phyloP scores from a whole-genome alignment of 2,797 vertebrate genomes.

The Liparis tanakae region DNA sequence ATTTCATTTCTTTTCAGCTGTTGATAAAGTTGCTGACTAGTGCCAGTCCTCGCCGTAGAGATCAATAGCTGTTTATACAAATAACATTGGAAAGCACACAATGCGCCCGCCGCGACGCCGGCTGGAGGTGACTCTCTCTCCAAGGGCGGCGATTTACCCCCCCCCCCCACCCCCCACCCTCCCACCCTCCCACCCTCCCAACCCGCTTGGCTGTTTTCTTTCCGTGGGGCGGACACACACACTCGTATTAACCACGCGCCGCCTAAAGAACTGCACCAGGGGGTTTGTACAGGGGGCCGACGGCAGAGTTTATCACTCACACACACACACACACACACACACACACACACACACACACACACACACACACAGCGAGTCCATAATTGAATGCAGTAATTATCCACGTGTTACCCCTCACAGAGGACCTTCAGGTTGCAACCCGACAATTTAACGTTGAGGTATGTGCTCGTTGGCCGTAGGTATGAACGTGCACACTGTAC shows the following conservation, averaged over 20 bases:
- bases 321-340: constrained; percentile 58
- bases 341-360: constrained; percentile 50
- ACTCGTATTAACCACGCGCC: constrained; percentile 61
- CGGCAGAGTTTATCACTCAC: constrained; percentile 50
- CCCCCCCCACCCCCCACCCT: neutral
- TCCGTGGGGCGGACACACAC: constrained; percentile 16
- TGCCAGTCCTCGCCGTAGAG: constrained; percentile 77
- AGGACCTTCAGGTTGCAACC: constrained; percentile 33
- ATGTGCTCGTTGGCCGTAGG: too few relatives aligned
- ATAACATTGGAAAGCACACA: constrained; percentile 70
- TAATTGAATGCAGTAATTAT: constrained; percentile 57
- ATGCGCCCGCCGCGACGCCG: constrained; percentile 55
- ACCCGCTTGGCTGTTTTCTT: constrained; percentile 26
- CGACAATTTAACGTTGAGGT: constrained; percentile 9
- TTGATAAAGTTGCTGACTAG: constrained; percentile 87
- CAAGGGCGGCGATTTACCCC: constrained; percentile 60
- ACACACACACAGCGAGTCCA: too few relatives aligned
- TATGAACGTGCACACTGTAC: too few relatives aligned
- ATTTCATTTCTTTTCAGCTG: constrained; percentile 81
- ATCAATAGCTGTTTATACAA: constrained; percentile 85
- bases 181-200: too few relatives aligned
- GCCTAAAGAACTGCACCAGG: constrained; percentile 36
- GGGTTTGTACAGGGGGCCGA: constrained; percentile 13
- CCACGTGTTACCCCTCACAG: constrained; percentile 32
- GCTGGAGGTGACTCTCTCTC: constrained; percentile 77